A percentile compares a stretch with the other conserved stretches of the same genome.
phyloP scores from a whole-genome alignment of 2,888 invertebrate species.

The Eucriotettix oculatus region DNA sequence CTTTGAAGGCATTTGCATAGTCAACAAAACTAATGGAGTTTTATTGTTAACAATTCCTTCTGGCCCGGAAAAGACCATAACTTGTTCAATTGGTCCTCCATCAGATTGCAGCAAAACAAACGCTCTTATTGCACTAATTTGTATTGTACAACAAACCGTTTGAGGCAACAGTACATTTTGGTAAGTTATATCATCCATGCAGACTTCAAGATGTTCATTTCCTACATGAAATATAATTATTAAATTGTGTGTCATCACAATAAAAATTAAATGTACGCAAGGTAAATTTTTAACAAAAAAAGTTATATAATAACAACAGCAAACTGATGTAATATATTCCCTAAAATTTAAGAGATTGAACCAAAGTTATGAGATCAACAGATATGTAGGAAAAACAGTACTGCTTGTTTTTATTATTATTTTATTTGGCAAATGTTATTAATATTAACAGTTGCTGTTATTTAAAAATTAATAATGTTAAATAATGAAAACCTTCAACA shows the following conservation, averaged over 20 bases:
- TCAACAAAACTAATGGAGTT: constrained; percentile 10
- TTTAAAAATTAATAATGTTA: too few species aligned
- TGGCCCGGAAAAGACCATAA: constrained; percentile 36
- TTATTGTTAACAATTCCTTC: constrained; percentile 18
- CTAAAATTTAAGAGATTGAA: too few species aligned
- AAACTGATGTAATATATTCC: too few species aligned
- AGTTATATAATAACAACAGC: too few species aligned
- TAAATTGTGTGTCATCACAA: not conserved
- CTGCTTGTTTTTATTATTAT: too few species aligned
- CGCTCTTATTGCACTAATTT: constrained; percentile 28
- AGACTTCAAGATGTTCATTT: constrained; percentile 42
- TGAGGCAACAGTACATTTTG: constrained; percentile 5
- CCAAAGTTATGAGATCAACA: too few species aligned
- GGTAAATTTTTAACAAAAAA: too few species aligned
- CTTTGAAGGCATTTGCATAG: constrained; percentile 28
- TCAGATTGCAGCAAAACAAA: constrained; percentile 22
- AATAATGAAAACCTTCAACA: too few species aligned
- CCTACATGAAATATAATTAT: constrained; percentile 26
- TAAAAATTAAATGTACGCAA: too few species aligned
- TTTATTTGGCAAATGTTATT: too few species aligned
- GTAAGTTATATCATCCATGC: constrained; percentile 32
- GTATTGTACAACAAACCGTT: not conserved
- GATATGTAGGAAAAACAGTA: too few species aligned
- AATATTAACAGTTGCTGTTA: too few species aligned
- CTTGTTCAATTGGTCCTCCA: constrained; percentile 21